phyloP scores from a whole-genome alignment of 64 coral and sea anemone species.

The Actinia tenebrosa region DNA sequence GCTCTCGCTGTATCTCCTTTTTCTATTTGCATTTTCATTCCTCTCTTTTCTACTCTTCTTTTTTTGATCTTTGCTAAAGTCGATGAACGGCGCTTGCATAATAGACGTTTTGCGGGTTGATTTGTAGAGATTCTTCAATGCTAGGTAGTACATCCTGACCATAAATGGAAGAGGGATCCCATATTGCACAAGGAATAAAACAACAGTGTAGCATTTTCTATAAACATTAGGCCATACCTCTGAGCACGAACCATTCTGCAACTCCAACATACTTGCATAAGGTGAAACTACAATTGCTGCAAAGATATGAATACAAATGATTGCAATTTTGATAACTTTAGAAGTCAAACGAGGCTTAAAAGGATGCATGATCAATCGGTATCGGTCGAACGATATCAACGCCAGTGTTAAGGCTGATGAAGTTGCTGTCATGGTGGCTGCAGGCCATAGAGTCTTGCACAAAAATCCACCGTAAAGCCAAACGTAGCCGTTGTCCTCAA shows the following conservation, averaged over 20 bases:
- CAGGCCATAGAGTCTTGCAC: constrained; percentile 45
- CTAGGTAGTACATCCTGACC: constrained; percentile 31
- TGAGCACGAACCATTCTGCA: constrained; percentile 5
- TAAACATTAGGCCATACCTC: constrained; percentile 18
- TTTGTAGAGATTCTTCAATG: constrained; percentile 19
- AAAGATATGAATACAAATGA: constrained; percentile 21
- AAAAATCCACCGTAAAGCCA: constrained; percentile 38
- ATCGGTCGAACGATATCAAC: constrained; percentile 34
- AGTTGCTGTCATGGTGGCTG: constrained; percentile 27
- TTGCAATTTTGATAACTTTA: constrained; percentile 6
- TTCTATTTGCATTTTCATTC: not conserved
- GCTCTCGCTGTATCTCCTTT: not conserved
- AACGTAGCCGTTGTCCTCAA: constrained; percentile 47
- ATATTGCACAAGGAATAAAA: constrained; percentile 41
- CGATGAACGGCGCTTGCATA: not conserved
- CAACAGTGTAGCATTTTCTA: constrained; percentile 31
- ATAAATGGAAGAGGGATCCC: constrained; percentile 50
- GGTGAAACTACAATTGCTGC: constrained; percentile 18
- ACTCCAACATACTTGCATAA: constrained; percentile 13
- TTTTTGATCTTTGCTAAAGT: not conserved
- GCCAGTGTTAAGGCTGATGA: constrained; percentile 43
- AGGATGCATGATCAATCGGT: constrained; percentile 58
- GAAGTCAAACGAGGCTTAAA: constrained; percentile 34
- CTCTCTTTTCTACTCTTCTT: not conserved
- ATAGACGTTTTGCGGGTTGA: not conserved